A percentile compares a stretch with the other conserved stretches of the same genome.
Conservation (phyloP, 1,140 invertebrate species). For the Onthophagus taurus region DNA sequence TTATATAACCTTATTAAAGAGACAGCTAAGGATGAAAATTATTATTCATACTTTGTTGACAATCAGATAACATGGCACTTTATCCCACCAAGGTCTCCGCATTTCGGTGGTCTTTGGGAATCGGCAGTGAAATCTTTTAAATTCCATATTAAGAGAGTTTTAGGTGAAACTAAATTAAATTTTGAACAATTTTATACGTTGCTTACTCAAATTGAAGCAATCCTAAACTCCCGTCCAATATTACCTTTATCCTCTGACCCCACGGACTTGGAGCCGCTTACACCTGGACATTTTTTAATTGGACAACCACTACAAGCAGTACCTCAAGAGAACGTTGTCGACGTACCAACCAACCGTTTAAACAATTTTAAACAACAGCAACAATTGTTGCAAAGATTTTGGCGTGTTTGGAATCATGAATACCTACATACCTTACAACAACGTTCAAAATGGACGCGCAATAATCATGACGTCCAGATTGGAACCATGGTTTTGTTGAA, state of each 20-base stretch:
- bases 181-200: background rate
- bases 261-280: slow-evolving; percentile 24
- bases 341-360: slow-evolving; percentile 6
- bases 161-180: background rate
- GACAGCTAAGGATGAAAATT: slow-evolving; percentile 14
- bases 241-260: slow-evolving; percentile 23
- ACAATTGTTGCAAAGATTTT: slow-evolving; percentile 19
- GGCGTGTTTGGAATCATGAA: slow-evolving; percentile 16
- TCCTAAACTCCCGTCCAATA: slow-evolving; percentile 11
- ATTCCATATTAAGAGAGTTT: slow-evolving; percentile 4
- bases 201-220: background rate
- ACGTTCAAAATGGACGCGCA: slow-evolving; percentile 9
- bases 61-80: slow-evolving; percentile 37
- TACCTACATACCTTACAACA: slow-evolving; percentile 18
- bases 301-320: slow-evolving; percentile 23
- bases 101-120: slow-evolving; percentile 39
- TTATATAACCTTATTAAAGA: background rate
- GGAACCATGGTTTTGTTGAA: slow-evolving; percentile 25
- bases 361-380: slow-evolving; percentile 11
- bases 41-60: slow-evolving; percentile 33
- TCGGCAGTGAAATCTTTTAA: slow-evolving; percentile 4
- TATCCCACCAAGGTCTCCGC: slow-evolving; percentile 33
- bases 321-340: slow-evolving; percentile 11
- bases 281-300: slow-evolving; percentile 37
- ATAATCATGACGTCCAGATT: slow-evolving; percentile 1